A percentile compares a stretch with the other conserved stretches of the same genome.
These are phyloP conservation scores for Tiliacea aurago DNA, from an alignment of 2,888 invertebrate genomes.

Conservation along the genomic window DNA sequence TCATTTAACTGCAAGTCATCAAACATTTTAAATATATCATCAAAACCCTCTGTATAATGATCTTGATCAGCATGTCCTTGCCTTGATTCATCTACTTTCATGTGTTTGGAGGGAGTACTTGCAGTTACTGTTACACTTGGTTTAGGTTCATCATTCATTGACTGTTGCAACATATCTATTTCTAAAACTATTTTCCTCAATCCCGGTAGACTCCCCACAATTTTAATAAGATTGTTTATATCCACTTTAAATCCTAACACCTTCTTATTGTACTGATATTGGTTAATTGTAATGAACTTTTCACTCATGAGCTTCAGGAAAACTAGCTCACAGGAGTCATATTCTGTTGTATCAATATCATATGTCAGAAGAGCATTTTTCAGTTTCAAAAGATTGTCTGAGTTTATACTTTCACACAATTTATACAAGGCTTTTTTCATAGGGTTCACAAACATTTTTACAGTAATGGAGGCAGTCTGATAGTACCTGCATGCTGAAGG, in stretches of 20 bases:
- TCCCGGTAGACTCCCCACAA: conserved; percentile 77
- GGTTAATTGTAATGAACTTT: conserved; percentile 78
- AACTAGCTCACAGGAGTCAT: conserved; percentile 81
- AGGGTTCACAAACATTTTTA: conserved; percentile 77
- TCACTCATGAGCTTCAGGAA: conserved; percentile 82
- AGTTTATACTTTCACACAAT: conserved; percentile 82
- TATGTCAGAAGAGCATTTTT: conserved; percentile 79
- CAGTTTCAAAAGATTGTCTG: conserved; percentile 75
- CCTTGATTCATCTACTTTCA: conserved; percentile 57
- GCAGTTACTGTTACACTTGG: conserved; percentile 43
- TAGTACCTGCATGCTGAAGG: conserved; percentile 75
- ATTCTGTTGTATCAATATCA: conserved; percentile 76
- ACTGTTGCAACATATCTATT: conserved; percentile 74
- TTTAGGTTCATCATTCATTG: conserved; percentile 64
- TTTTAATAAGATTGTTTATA: conserved; percentile 75
- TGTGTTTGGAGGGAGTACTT: conserved; percentile 57
- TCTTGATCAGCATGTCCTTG: conserved; percentile 37
- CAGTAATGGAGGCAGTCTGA: conserved; percentile 72
- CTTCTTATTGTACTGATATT: conserved; percentile 65
- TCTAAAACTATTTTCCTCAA: conserved; percentile 73
- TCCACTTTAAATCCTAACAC: conserved; percentile 65
- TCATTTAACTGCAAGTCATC: conserved; percentile 70
- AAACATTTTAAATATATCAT: conserved; percentile 73
- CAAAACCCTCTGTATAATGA: conserved; percentile 67
- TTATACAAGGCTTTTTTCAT: conserved; percentile 83